Evolutionary conservation across 2,888 invertebrate genomes (phyloP), one percentile per base, ranked within the genome.

Genomic region (Disparrhopalites patrizii): DNA sequence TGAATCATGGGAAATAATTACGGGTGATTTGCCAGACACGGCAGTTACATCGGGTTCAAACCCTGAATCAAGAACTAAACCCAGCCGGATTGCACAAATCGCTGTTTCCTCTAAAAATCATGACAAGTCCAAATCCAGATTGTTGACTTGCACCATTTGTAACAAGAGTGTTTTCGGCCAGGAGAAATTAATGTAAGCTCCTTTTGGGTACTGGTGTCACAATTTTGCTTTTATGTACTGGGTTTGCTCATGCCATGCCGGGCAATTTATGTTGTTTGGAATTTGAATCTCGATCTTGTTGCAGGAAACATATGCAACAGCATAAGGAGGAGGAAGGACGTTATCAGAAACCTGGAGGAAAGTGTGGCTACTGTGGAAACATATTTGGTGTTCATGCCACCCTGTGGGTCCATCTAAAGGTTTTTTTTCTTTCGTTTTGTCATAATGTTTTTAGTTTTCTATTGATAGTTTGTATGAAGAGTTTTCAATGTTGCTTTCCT

Each of bases 301-400:
- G n/a, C 31, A 54, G 54, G 20, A 54, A 27, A n/a, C 54, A 54
- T 18, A 54, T 54, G 30, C 4, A 54, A 31, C 15, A 18, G 1
- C 54, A 54, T 31, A 20, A 31, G 31, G 33, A 27, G 7, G 7
- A 30, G 31, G 13, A 2, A 1, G 18, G 13, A 5, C 15, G 18
- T 10, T 20, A 10, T 15, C n/a, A n/a, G 5, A 54, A 54, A 31
- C 33, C 30, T 31, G 54, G 54, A 18, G 54, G 54, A 1, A 54
- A 54, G 18, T 54, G 54, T 31, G 54, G 54, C 4, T 54, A 54
- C 54, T 54, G 54, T 54, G 54, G 54, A 13, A n/a, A 52, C 27
- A 54, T 2, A 27, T 54, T 54, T 31, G 10, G 20, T n/a, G 20
- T 31, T 4, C 33, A 54, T 5, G 31, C 31, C 2, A 33, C 54